Conservation (phyloP, 2,113 vertebrate genomes). For the Chaetorhynchus papuensis region DNA sequence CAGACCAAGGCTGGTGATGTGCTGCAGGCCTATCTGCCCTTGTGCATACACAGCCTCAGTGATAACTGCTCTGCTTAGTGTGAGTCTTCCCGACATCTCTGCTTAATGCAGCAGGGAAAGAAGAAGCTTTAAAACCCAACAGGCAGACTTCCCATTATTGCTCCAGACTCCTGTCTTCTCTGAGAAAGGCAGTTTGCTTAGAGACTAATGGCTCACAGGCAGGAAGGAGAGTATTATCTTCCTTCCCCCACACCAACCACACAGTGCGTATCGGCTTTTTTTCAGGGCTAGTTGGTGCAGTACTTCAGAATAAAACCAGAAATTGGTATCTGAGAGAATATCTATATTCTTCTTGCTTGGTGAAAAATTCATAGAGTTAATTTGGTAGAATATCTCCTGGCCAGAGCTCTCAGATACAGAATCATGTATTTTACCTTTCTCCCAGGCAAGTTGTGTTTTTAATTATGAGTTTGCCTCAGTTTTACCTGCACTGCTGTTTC, state of each 20-base stretch:
- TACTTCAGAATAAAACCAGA: background rate
- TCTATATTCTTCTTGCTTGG: background rate
- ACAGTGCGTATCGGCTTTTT: background rate
- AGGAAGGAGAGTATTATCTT: background rate
- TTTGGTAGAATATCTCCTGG: background rate
- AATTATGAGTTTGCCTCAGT: background rate
- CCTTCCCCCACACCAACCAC: background rate
- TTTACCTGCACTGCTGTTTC: background rate
- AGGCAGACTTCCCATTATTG: background rate
- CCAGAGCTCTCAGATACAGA: background rate
- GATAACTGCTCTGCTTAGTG: background rate
- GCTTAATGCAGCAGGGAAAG: background rate
- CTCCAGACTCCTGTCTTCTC: background rate
- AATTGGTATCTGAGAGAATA: background rate
- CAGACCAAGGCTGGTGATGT: background rate
- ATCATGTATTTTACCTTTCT: background rate
- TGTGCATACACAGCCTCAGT: rapidly evolving
- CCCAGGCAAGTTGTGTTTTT: background rate
- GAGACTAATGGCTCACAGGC: background rate
- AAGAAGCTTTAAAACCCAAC: background rate
- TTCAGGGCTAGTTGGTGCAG: background rate
- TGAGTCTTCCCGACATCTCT: background rate
- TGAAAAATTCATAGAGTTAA: background rate
- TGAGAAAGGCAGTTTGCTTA: background rate
- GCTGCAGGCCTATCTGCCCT: background rate